These are phyloP conservation scores for Aplysina aerophoba DNA, from an alignment of 37 sponge, comb jelly and placozoan species.

Conservation along the genomic window DNA sequence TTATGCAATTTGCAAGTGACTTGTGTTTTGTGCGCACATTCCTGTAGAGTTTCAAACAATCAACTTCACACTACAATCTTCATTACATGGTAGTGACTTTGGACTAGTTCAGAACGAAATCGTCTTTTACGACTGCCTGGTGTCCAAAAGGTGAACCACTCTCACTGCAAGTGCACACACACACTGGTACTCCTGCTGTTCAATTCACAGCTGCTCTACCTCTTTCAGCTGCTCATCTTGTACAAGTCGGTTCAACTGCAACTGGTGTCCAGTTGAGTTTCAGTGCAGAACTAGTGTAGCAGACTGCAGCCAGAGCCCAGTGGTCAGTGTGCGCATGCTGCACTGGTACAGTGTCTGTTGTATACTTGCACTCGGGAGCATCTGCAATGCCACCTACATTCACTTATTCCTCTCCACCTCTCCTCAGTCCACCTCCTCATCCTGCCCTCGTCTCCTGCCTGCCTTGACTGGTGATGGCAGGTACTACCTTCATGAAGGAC, in stretches of 20 bases:
- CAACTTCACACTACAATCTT: constrained; percentile 5
- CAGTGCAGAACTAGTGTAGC: constrained; percentile 10
- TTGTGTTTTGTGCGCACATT: too few species aligned
- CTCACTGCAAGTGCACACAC: too few species aligned
- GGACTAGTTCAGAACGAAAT: constrained; percentile 19
- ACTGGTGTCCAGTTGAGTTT: constrained; percentile 17
- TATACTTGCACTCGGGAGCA: background rate
- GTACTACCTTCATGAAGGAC: constrained; percentile 34
- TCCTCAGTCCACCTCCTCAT: too few species aligned
- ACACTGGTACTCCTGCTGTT: background rate
- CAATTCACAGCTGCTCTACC: background rate
- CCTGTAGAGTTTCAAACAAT: background rate
- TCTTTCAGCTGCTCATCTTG: constrained; percentile 18
- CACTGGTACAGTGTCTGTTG: background rate
- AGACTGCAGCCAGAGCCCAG: background rate
- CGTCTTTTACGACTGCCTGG: background rate
- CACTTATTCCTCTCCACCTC: background rate
- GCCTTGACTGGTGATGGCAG: constrained; percentile 1
- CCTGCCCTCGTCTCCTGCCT: constrained; percentile 1
- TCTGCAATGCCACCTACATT: background rate
- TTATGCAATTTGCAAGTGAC: too few species aligned
- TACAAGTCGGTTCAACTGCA: background rate
- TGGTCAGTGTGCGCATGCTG: background rate
- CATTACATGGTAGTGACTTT: background rate
- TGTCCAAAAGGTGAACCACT: background rate